These are phyloP conservation scores for Neocloeon triangulifer DNA, from an alignment of 1,140 invertebrate species.

Conservation along the genomic window DNA sequence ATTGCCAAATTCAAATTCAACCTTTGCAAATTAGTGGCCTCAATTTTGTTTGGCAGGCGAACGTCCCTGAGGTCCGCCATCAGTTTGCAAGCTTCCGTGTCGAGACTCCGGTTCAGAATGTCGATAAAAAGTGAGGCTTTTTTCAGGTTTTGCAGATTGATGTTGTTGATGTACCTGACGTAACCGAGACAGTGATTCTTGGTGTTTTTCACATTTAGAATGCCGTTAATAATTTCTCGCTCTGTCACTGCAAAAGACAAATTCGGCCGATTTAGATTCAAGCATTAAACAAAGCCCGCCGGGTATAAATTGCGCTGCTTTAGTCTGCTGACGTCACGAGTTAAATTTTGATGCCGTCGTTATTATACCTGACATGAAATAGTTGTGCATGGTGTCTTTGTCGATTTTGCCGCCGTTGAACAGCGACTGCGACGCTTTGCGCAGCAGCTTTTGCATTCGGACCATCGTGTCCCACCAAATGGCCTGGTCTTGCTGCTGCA, in stretches of 20 bases:
- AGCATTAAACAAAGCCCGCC: neutral
- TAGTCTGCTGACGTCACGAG: slow-evolving; percentile 1
- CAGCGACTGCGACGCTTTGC: slow-evolving; percentile 73
- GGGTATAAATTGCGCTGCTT: neutral
- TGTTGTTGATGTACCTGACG: slow-evolving; percentile 90
- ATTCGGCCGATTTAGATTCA: slow-evolving; percentile 1
- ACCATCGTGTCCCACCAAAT: slow-evolving; percentile 93
- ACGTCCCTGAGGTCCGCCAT: slow-evolving; percentile 77
- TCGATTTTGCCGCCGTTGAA: slow-evolving; percentile 68
- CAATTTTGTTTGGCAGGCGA: slow-evolving; percentile 64
- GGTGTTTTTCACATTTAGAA: slow-evolving; percentile 82
- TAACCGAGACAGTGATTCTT: slow-evolving; percentile 94
- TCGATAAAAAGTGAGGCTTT: slow-evolving; percentile 89
- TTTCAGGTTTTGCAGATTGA: slow-evolving; percentile 84
- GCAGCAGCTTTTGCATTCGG: slow-evolving; percentile 84
- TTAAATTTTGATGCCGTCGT: neutral
- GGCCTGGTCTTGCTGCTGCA: slow-evolving; percentile 87
- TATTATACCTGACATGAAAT: slow-evolving; percentile 86
- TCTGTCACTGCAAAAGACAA: slow-evolving; percentile 65
- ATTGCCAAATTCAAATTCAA: too few species aligned
- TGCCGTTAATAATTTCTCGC: slow-evolving; percentile 87
- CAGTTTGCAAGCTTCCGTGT: slow-evolving; percentile 79
- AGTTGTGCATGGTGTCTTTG: slow-evolving; percentile 89
- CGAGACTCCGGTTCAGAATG: slow-evolving; percentile 77
- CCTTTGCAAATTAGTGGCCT: slow-evolving; percentile 70